A percentile compares a stretch with the other conserved stretches of the same genome.
Conservation (phyloP, 1,140 invertebrate species). For the Hydropsyche tenuis region DNA sequence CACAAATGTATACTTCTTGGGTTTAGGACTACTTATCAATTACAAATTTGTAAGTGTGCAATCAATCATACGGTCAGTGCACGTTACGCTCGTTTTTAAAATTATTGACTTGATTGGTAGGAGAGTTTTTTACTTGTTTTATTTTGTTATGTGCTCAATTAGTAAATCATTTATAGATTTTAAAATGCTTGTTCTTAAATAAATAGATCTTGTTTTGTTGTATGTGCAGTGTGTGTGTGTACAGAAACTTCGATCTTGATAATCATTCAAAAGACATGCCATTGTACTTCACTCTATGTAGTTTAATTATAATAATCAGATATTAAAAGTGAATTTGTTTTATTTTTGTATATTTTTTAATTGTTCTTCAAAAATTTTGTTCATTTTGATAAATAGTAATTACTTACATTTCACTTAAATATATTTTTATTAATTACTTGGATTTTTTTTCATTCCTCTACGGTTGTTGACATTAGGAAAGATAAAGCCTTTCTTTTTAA, state of each 20-base stretch:
- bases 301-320: too few species aligned
- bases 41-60: slow-evolving; percentile 21
- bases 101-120: slow-evolving; percentile 4
- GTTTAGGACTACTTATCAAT: slow-evolving; percentile 18
- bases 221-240: neutral
- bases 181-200: too few species aligned
- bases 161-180: neutral
- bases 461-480: too few species aligned
- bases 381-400: too few species aligned
- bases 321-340: neutral
- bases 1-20: slow-evolving; percentile 3
- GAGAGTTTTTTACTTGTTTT: slow-evolving; percentile 11
- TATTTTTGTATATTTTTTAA: slow-evolving; percentile 14
- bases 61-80: neutral
- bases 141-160: slow-evolving; percentile 15
- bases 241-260: too few species aligned
- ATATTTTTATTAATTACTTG: too few species aligned
- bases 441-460: neutral
- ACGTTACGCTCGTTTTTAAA: neutral
- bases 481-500: too few species aligned
- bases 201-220: neutral
- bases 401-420: too few species aligned
- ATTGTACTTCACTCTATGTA: too few species aligned
- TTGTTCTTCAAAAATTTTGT: neutral
- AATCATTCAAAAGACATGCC: too few species aligned